Percentiles rank a stretch among this genome's conserved stretches.
phyloP scores from a whole-genome alignment of 2,888 invertebrate genomes.

The Synergus gifuensis region DNA sequence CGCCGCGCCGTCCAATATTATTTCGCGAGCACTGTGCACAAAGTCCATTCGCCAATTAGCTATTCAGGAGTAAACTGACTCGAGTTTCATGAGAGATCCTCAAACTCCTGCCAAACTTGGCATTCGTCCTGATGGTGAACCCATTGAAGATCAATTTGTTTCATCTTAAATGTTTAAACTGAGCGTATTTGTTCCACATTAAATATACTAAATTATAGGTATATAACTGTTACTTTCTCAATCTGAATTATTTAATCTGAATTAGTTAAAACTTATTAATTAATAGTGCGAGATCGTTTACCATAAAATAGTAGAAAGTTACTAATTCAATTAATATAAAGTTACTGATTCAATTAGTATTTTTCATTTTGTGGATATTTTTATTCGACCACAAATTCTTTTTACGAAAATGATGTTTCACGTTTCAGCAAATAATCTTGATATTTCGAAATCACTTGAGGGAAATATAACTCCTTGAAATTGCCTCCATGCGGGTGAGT shows the following conservation, averaged over 20 bases:
- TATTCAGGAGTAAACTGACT: conserved; percentile 36
- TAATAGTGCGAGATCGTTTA: no score
- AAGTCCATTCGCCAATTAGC: conserved; percentile 18
- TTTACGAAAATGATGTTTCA: not conserved
- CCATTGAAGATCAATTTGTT: conserved; percentile 28
- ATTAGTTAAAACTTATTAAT: no score
- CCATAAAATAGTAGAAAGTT: no score
- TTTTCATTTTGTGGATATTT: no score
- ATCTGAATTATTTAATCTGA: no score
- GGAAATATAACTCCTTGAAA: not conserved
- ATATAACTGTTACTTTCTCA: no score
- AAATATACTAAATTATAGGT: no score
- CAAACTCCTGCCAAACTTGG: conserved; percentile 44
- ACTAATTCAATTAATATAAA: no score
- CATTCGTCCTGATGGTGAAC: conserved; percentile 41
- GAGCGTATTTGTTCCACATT: not conserved
- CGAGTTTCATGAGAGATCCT: conserved; percentile 21
- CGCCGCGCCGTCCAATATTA: conserved; percentile 66
- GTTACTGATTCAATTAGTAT: no score
- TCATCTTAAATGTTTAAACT: not conserved
- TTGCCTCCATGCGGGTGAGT: not conserved
- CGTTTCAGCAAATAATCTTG: not conserved
- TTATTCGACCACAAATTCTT: no score
- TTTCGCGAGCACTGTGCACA: conserved; percentile 35
- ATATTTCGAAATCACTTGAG: not conserved